Base-by-base conservation (phyloP, 2,113 vertebrate species). In the Campylorhamphus procurvoides region DNA sequence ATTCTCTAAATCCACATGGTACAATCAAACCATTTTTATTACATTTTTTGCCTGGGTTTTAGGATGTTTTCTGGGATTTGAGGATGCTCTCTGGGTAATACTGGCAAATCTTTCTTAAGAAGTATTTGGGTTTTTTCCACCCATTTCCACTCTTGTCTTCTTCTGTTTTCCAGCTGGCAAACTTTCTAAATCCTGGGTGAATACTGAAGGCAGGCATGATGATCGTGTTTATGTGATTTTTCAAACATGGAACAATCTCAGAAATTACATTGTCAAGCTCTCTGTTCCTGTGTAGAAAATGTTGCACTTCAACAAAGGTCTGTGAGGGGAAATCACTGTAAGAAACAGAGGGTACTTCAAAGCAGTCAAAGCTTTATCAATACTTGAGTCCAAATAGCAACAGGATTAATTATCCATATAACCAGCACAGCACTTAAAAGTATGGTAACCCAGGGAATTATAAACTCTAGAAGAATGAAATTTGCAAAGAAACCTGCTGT, bases 101-200 rank as follows among this genome's bases (percentile, higher is more conserved):
- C 39, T 24, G 24, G 24, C 14, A 90, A 87, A 90, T 40, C 49
- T 79, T 93, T 93, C 75, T 89, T 79, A 58, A 72, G 31, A 67
- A 87, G 49, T 37, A 29, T 11, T 56, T 73, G 13, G 10, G 10
- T 68, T 59, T 89, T 94, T 90, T 64, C 58, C 88, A 73, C 84
- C 67, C 46, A 25, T 83, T 95, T 95, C 53, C 52, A 90, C 19
- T 93, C 16, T 22, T 94, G 39, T 79, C 53, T 75, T 81, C 94
- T 96, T 66, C 73, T 95, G 78, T 84, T 93, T 97, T 95, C 90
- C 89, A 63, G 52, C 62, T 96, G 73, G 64, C 68, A 97, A 93
- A 83, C 31, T 75, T 84, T 87, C 40, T 71, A 69, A 89, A 82
- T 77, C 85, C 95, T 74, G 49, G 14, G 58, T 95, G 73, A 84